phyloP scores from a whole-genome alignment of 2,888 invertebrate species.

The Eucera pruinosa region DNA sequence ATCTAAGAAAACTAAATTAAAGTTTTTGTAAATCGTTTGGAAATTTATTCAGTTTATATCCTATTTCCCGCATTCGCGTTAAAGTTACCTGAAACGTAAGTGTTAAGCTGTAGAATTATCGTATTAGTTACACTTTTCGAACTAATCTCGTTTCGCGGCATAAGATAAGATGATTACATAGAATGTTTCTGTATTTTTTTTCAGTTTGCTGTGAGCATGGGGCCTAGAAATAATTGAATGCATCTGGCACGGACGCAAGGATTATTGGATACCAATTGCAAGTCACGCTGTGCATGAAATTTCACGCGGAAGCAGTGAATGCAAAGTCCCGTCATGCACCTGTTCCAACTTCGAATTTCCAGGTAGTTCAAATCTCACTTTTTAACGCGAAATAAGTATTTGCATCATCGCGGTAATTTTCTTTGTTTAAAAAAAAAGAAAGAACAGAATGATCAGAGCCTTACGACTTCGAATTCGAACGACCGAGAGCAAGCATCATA shows the following conservation, averaged over 20 bases:
- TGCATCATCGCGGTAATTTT: too few species aligned
- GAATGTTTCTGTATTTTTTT: constrained; percentile 1
- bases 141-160: neutral
- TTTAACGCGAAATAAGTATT: neutral
- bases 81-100: neutral
- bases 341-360: constrained; percentile 10
- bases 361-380: constrained; percentile 14
- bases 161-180: neutral
- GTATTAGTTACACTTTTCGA: neutral
- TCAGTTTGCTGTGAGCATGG: neutral
- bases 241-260: constrained; percentile 6
- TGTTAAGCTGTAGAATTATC: neutral
- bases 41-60: neutral
- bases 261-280: constrained; percentile 22
- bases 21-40: neutral
- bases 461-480: constrained; percentile 13
- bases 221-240: neutral
- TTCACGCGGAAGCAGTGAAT: constrained; percentile 7
- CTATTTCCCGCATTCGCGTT: neutral
- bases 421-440: neutral
- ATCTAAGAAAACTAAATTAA: neutral
- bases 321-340: constrained; percentile 23
- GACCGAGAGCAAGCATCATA: constrained; percentile 25
- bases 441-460: constrained; percentile 12
- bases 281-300: constrained; percentile 35